Base-by-base conservation (phyloP, 2,797 vertebrate genomes). In the Gobio occitaniae region DNA sequence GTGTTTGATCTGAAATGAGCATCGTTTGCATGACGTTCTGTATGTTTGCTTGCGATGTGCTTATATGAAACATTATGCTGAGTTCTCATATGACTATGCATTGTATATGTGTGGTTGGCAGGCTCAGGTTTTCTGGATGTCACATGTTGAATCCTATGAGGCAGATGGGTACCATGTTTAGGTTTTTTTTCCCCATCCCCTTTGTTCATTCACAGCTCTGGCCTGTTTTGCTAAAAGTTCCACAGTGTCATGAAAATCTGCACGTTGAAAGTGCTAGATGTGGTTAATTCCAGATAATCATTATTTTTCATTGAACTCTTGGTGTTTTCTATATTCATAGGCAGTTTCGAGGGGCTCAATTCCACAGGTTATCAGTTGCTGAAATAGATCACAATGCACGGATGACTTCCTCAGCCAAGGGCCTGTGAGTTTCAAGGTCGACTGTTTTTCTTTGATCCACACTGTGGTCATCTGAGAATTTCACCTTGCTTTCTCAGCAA, bases 401-500 rank as follows among this genome's bases (percentile, higher is more conserved):
- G 69, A 83, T 70, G 79, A 80, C 82, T 70, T 56, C 50, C 78
- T 84, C 83, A 78, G 70, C 84, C 88, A 83, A 86, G 56, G 71
- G 75, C 76, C 75, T 78, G 29, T 16, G 61, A 82, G 83, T 74
- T 84, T 83, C 59, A 72, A 85, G 83, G 77, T 69, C 70, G 72
- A 25, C 36, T 87, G 80, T 86, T 66, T 61, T 75, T 61, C 75
- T 87, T 82, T 75, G 54, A 52, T 56, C 36, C 38, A 72, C 47
- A 38, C 68, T 72, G 52, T 83, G 50, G 41, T 48, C 69, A 79
- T 79, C 68, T 47, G 78, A 84, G 84, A 85, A 85, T 56, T 36
- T 32, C 82, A 81, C 77, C 50, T 87, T 88, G 88, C 88, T 61
- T 84, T 87, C 85, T 87, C 85, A 88, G 88, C 88, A 89, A 66